Evolutionary conservation across 64 coral and sea anemone species (phyloP).

Genomic region (Catalaphyllia jardinei): DNA sequence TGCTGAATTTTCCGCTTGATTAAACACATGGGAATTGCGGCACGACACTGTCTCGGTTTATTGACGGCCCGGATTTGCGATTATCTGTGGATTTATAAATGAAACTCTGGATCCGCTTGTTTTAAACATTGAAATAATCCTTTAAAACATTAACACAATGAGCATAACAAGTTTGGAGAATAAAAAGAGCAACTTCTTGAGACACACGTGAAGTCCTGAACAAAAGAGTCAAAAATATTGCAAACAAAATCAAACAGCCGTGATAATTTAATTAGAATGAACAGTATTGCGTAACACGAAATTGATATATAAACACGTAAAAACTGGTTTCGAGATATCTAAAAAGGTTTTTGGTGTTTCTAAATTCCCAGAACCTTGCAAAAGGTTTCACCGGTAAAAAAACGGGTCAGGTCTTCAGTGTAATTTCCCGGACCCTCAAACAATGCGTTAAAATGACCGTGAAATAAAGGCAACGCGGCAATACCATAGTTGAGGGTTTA

Average conservation of each 20-base stretch:
- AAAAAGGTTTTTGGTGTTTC: no score
- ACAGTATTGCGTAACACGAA: background rate
- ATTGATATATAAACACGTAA: constrained; percentile 20
- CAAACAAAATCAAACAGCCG: background rate
- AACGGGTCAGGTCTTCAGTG: background rate
- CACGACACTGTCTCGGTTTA: constrained; percentile 5
- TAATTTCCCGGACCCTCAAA: no score
- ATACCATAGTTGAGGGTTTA: no score
- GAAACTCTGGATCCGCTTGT: constrained; percentile 26
- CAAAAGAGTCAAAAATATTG: background rate
- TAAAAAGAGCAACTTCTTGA: background rate
- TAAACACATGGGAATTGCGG: constrained; percentile 23
- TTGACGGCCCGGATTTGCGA: constrained; percentile 21
- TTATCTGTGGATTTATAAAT: constrained; percentile 56
- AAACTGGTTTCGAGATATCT: no score
- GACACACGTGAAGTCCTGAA: background rate
- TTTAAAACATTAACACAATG: constrained; percentile 27
- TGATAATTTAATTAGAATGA: constrained; percentile 25
- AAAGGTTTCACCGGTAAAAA: background rate
- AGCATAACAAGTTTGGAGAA: constrained; percentile 6
- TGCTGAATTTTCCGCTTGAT: constrained; percentile 31
- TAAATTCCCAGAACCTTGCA: no score
- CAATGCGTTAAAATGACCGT: no score
- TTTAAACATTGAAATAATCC: background rate
- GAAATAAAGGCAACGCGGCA: no score